Conservation (phyloP, 2,797 vertebrate species). For the Alca torda region DNA sequence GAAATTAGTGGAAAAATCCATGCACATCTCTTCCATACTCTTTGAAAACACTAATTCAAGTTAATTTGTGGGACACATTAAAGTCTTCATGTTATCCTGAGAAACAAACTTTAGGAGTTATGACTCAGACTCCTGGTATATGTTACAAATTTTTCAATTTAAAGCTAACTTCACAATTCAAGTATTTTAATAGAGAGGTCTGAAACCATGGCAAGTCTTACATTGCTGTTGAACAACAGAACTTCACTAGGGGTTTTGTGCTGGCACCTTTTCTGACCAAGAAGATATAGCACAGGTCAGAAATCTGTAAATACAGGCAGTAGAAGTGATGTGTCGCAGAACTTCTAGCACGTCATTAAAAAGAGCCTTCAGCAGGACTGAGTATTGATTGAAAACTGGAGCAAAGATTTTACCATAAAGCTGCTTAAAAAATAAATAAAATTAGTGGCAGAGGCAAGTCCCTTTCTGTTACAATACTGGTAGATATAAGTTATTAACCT, state of each 20-base stretch:
- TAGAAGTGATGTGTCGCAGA: neutral
- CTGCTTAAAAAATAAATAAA: neutral
- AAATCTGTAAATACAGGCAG: neutral
- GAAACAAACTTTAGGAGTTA: neutral
- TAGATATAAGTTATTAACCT: neutral
- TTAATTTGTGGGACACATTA: neutral
- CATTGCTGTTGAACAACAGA: neutral
- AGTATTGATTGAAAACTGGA: neutral
- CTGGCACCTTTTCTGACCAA: neutral
- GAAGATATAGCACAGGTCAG: neutral
- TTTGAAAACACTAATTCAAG: neutral
- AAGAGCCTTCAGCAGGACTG: neutral
- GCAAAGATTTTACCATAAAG: neutral
- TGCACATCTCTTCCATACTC: neutral
- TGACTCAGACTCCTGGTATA: neutral
- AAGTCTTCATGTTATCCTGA: neutral
- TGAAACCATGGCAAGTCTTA: neutral
- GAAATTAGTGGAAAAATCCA: neutral
- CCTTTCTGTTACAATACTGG: neutral
- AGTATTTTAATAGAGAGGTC: neutral
- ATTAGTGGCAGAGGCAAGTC: neutral
- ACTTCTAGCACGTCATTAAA: neutral
- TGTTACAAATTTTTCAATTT: neutral
- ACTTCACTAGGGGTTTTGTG: neutral
- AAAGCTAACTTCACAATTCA: neutral